Conservation (phyloP, 2,113 vertebrate species). For the Oreochromis aureus region DNA sequence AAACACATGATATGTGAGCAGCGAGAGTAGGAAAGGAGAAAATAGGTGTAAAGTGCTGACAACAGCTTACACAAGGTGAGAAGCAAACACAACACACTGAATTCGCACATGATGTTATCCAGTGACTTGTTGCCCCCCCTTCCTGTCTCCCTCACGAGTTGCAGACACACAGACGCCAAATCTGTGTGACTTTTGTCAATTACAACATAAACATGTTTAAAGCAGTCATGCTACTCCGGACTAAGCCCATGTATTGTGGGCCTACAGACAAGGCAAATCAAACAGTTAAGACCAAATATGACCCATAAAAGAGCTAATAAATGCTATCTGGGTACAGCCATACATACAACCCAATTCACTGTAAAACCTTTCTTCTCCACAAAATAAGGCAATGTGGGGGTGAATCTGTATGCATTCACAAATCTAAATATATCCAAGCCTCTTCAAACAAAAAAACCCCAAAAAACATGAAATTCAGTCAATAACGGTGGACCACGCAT, state of each 20-base stretch:
- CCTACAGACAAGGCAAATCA: background rate
- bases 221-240: background rate
- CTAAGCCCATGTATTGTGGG: background rate
- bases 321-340: background rate
- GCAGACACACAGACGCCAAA: background rate
- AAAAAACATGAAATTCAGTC: background rate
- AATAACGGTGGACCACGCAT: background rate
- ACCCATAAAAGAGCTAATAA: background rate
- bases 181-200: background rate
- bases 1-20: background rate
- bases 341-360: background rate
- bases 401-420: background rate
- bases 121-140: background rate
- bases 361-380: background rate
- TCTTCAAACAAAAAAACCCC: background rate
- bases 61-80: background rate
- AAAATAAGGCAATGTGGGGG: background rate
- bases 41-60: background rate
- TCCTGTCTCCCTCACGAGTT: background rate
- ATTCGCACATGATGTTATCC: background rate
- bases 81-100: background rate
- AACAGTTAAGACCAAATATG: background rate
- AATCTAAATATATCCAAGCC: background rate
- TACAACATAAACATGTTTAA: background rate
- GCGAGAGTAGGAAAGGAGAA: background rate